Evolutionary conservation across 2,113 vertebrate species (phyloP).

Genomic region (Oryzias woworae): DNA sequence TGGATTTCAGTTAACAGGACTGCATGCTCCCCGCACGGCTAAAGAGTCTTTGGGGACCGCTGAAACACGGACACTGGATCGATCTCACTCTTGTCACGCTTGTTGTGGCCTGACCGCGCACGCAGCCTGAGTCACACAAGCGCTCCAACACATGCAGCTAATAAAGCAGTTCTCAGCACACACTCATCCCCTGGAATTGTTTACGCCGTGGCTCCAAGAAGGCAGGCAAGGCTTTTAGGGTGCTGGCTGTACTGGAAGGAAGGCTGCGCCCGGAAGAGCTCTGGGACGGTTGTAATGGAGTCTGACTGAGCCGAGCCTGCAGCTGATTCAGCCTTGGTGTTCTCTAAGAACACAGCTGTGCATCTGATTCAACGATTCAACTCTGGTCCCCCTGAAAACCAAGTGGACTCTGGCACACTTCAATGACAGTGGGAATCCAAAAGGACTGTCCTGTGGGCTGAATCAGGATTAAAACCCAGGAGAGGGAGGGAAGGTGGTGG

Average conservation of each 20-base stretch:
- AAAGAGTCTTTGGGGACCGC: slow-evolving; percentile 33
- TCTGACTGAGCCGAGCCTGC: not conserved
- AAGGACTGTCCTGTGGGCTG: too few species aligned
- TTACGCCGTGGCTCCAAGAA: slow-evolving; percentile 21
- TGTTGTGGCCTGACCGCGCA: not conserved
- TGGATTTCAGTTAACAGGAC: slow-evolving; percentile 27
- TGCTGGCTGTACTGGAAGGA: slow-evolving; percentile 50
- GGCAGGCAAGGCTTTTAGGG: slow-evolving; percentile 57
- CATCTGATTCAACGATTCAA: too few species aligned
- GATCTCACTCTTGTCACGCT: slow-evolving; percentile 24
- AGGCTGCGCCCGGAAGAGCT: slow-evolving; percentile 23
- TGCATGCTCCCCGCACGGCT: slow-evolving; percentile 7
- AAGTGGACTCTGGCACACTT: too few species aligned
- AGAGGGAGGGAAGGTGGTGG: too few species aligned
- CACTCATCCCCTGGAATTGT: not conserved
- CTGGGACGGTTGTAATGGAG: slow-evolving; percentile 38
- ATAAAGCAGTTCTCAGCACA: too few species aligned
- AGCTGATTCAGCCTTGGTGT: not conserved
- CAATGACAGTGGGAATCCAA: too few species aligned
- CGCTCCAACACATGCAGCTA: slow-evolving; percentile 10
- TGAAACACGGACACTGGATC: slow-evolving; percentile 29
- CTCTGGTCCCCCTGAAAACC: too few species aligned
- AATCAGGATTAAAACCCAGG: too few species aligned
- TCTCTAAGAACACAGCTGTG: too few species aligned
- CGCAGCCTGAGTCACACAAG: not conserved